Evolutionary conservation across 2,113 vertebrate genomes (phyloP), one percentile per base, ranked within the genome.

Genomic region (Tinamus guttatus): DNA sequence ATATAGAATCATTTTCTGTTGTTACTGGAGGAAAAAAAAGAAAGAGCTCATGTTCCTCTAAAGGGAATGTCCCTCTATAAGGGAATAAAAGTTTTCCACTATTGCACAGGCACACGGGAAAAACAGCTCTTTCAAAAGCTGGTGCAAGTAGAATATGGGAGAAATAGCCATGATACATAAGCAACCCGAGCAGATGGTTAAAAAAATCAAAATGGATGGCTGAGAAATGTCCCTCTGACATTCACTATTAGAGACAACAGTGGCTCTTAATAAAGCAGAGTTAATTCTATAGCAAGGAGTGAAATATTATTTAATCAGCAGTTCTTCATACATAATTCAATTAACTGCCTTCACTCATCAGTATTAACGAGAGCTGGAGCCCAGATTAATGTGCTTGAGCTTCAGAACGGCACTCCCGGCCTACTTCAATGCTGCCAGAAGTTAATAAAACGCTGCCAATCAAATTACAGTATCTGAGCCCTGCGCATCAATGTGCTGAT

Each of bases 231-330:
- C 94, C 94, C 78, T 90, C 25, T 97, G 96, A 98, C 97, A 96
- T 96, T 97, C 96, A 86, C 76, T 96, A 59, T 93, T 85, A 96
- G 87, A 97, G 92, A 97, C 94, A 97, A 96, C 93, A 86, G 95
- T 96, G 94, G 68, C 89, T 97, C 93, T 96, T 98, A 96, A 98
- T 97, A 96, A 95, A 97, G 92, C 96, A 94, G 84, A 96, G 94
- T 87, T 97, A 97, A 98, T 98, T 97, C 94, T 97, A 75, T 96
- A 97, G 96, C 92, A 95, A 96, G 95, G 88, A 98, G 93, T 96
- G 95, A 98, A 98, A 98, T 98, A 98, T 98, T 97, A 98, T 98
- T 98, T 98, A 98, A 98, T 98, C 97, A 98, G 93, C 95, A 95
- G 93, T 80, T 95, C 97, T 98, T 98, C 98, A 98, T 98, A 97